Base-by-base conservation (phyloP, 2,797 vertebrate genomes). In the Myripristis jacobus region DNA sequence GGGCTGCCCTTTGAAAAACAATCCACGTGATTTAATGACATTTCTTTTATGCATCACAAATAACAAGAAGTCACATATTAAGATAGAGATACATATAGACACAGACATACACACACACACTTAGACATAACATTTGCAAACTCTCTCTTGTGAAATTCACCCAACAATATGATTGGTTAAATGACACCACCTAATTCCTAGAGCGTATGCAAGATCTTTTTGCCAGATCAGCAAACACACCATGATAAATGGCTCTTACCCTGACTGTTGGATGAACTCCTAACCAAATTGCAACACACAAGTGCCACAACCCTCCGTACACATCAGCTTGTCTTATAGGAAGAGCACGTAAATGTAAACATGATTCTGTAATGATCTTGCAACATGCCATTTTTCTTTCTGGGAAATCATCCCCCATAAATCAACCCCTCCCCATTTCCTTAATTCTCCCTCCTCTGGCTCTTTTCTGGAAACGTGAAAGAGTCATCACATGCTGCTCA, bases 251-350 rank as follows among this genome's bases (percentile, higher is more conserved):
- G 64, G 18, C 83, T 69, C 80, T 84, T 55, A 24, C 19, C 48
- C 31, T 85, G 77, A 89, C 86, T 87, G 70, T 79, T 89, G 89
- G 87, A 85, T 88, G 81, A 91, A 87, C 87, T 87, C 81, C 80
- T 53, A 77, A 54, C 77, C 44, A 83, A 81, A 84, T 75, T 80
- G 54, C 82, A 83, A 66, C 71, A 69, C 75, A 51, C 38, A 59
- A 44, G 44, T 56, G 71, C 80, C 78, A 88, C 61, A 82, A 54
- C 47, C 51, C 48, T 75, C 53, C 63, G n/a, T 53, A 52, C 70
- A 80, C 57, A 66, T 79, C 21, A 73, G 70, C 60, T 81, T 79
- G 85, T n/a, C 66, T 81, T 75, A 75, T 56, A 75, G 70, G 58
- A 85, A 65, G 73, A 80, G 62, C 54, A 61, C 51, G 41, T 7